Conservation (phyloP, 2,888 invertebrate genomes). For the Octonoba sinensis region DNA sequence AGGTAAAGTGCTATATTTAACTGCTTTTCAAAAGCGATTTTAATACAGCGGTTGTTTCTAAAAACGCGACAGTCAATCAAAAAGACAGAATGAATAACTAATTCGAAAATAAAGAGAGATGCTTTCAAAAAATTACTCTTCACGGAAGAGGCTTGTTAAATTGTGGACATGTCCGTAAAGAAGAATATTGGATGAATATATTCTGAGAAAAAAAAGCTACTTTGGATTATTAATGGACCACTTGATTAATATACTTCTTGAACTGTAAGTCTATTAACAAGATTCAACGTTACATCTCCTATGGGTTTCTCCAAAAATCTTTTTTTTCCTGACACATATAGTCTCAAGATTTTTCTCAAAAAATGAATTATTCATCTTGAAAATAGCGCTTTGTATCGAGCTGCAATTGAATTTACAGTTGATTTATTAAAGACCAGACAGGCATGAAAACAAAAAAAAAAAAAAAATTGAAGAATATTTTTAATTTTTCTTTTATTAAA, state of each 20-base stretch:
- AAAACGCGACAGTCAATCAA: not conserved
- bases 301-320: not conserved
- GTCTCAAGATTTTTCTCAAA: not conserved
- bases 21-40: too few relatives aligned
- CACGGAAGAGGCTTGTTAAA: conserved; percentile 3
- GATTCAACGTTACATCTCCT: conserved; percentile 3
- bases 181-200: conserved; percentile 1
- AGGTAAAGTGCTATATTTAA: too few relatives aligned
- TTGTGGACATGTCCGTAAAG: not conserved
- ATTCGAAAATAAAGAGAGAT: conserved; percentile 7
- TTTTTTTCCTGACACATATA: not conserved
- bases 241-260: conserved; percentile 25
- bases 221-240: conserved; percentile 29
- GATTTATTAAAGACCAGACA: conserved; percentile 41
- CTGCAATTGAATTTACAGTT: conserved; percentile 39
- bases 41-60: too few relatives aligned
- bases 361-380: conserved; percentile 30
- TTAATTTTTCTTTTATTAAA: conserved; percentile 13
- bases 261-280: conserved; percentile 23
- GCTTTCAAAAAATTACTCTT: conserved; percentile 13
- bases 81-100: not conserved
- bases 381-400: conserved; percentile 16
- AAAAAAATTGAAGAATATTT: not conserved
- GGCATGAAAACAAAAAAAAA: conserved; percentile 13
- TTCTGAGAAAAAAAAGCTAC: not conserved